Evolutionary conservation across 2,888 invertebrate species (phyloP).

Genomic region (Eupithecia inturbata): DNA sequence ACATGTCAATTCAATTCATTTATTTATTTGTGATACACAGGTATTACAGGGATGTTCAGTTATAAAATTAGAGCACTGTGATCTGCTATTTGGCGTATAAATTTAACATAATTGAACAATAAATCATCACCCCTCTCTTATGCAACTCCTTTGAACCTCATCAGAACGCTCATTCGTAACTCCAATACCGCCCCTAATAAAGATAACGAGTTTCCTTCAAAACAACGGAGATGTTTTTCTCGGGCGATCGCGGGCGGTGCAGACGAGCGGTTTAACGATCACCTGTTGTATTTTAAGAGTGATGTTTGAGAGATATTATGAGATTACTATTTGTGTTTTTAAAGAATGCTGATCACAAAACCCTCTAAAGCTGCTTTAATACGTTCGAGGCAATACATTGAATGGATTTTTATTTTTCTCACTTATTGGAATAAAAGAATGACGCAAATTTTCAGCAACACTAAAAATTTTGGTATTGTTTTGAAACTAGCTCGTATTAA

Average conservation of each 20-base stretch:
- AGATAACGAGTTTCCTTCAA: slow-evolving; percentile 60
- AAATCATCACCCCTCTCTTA: not conserved
- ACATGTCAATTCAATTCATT: not conserved
- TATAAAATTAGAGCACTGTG: no score
- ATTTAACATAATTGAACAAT: no score
- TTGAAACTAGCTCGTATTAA: not conserved
- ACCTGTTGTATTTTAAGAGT: slow-evolving; percentile 4
- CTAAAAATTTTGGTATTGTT: not conserved
- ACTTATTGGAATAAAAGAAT: no score
- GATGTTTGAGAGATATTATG: not conserved
- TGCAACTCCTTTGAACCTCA: not conserved
- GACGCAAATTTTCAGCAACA: not conserved
- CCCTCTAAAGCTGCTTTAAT: no score
- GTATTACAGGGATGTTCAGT: no score
- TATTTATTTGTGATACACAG: no score
- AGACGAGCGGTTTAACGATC: slow-evolving; percentile 27
- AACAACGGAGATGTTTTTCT: slow-evolving; percentile 57
- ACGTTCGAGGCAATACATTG: no score
- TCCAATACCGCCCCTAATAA: slow-evolving; percentile 56
- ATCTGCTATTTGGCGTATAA: no score
- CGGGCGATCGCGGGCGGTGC: slow-evolving; percentile 26
- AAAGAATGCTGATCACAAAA: not conserved
- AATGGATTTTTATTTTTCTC: no score
- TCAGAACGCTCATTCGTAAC: slow-evolving; percentile 37
- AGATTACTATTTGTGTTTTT: not conserved